Evolutionary conservation across 1,140 invertebrate species (phyloP).

Genomic region (Drosophila kikkawai): DNA sequence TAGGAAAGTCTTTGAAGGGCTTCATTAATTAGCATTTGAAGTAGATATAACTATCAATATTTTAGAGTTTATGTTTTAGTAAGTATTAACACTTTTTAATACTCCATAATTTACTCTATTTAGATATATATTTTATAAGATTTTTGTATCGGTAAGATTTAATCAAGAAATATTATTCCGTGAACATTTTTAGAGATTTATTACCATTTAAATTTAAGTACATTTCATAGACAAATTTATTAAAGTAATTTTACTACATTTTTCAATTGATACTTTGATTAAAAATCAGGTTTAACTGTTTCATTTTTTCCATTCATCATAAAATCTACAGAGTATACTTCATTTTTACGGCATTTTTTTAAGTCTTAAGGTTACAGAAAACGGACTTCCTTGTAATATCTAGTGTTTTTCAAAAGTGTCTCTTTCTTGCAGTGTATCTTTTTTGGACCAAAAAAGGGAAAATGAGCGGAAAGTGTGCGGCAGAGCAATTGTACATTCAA

Average conservation of each 20-base stretch:
- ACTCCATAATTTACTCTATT: background rate
- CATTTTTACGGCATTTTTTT: too few relatives aligned
- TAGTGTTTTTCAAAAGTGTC: background rate
- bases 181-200: too few relatives aligned
- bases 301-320: too few relatives aligned
- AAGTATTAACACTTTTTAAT: too few relatives aligned
- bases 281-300: too few relatives aligned
- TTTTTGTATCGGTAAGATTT: background rate
- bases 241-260: too few relatives aligned
- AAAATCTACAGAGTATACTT: too few relatives aligned
- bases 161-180: background rate
- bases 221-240: too few relatives aligned
- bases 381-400: background rate
- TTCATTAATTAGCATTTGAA: background rate
- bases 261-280: too few relatives aligned
- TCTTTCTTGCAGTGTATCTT: constrained; percentile 10
- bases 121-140: background rate
- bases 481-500: constrained; percentile 62
- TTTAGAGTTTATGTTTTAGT: background rate
- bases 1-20: background rate
- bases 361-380: too few relatives aligned
- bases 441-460: constrained; percentile 7
- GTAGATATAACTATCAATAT: background rate
- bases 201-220: too few relatives aligned
- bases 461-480: constrained; percentile 25